Base-by-base conservation (phyloP, 2,797 vertebrate genomes). In the Premnoplex brunnescens region DNA sequence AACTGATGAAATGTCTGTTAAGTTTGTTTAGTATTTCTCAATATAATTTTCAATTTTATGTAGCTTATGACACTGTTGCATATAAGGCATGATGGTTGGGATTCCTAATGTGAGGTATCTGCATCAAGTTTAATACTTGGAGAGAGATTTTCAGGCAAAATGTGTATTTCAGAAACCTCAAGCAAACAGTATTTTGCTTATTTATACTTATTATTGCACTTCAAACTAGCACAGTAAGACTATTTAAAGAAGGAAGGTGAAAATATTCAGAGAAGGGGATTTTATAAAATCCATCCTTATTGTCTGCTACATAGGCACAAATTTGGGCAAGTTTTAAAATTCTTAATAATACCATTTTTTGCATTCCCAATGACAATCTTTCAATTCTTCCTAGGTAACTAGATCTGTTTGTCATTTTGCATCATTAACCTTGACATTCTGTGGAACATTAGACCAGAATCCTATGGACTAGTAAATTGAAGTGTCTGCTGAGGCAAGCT, bases 21-120 rank as follows among this genome's bases (percentile, higher is more conserved):
- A 46, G 39, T 93, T 89, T 92, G 27, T 71, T 85, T 68, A 52
- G 5, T 78, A 62, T 95, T 92, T 91, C 43, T 85, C 74, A 58
- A 30, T 41, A 23, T 64, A 80, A 52, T 89, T 94, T 89, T 88
- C 20, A 32, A 23, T 80, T 87, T 63, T 66, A 91, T 66, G 39
- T 75, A 32, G 27, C 66, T 95, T 81, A 26, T 48, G 51, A n/a
- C 26, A 34, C 30, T 83, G 4, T 1, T 78, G 56, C 81, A 24
- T 34, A 21, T 79, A 52, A 88, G 14, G 4, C 20, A 6, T 78
- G 82, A 60, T 74, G 59, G 12, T 4, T 83, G 56, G 36, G 55
- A 85, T 88, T 93, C 28, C 24, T 84, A 59, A 59, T 48, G 8
- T 72, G 16, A 54, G 51, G 14, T 81, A 24, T 14, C 18, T 83